phyloP scores from a whole-genome alignment of 2,113 vertebrate species.

The Aspidoscelis tigris region DNA sequence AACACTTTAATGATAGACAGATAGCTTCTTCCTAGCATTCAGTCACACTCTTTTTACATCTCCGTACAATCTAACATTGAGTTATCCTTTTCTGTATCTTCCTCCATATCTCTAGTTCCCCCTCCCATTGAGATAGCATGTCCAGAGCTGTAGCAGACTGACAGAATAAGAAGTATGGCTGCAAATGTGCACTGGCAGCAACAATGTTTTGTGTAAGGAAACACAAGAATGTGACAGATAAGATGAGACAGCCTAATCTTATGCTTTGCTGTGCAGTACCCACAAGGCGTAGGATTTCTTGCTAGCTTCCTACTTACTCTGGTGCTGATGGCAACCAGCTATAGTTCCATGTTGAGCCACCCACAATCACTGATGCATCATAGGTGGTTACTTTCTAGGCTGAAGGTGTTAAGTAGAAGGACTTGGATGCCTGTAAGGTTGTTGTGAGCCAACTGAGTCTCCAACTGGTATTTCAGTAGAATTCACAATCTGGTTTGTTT shows the following conservation, averaged over 20 bases:
- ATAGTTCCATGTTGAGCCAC: not conserved
- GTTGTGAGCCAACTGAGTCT: too few species aligned
- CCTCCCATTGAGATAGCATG: not conserved
- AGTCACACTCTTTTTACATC: not conserved
- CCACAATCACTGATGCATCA: not conserved
- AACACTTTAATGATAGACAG: not conserved
- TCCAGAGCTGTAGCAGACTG: not conserved
- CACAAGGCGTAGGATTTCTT: not conserved
- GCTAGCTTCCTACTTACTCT: not conserved
- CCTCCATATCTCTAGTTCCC: not conserved
- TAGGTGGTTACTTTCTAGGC: not conserved
- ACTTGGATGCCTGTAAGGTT: too few species aligned
- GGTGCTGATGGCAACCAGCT: not conserved
- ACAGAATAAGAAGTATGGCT: not conserved
- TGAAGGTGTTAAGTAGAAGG: not conserved
- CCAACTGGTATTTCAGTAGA: too few species aligned
- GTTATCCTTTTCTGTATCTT: not conserved
- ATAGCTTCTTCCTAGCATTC: not conserved
- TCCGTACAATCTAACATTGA: not conserved
- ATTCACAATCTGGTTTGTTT: too few species aligned
- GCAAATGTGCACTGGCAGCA: not conserved
- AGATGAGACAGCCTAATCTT: slow-evolving; percentile 3
- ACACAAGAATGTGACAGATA: not conserved
- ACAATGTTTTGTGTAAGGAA: not conserved
- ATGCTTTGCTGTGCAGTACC: not conserved